A percentile compares a stretch with the other conserved stretches of the same genome.
phyloP scores from a whole-genome alignment of 53 echinoderm and acorn worm genomes.

The Arbacia lixula region DNA sequence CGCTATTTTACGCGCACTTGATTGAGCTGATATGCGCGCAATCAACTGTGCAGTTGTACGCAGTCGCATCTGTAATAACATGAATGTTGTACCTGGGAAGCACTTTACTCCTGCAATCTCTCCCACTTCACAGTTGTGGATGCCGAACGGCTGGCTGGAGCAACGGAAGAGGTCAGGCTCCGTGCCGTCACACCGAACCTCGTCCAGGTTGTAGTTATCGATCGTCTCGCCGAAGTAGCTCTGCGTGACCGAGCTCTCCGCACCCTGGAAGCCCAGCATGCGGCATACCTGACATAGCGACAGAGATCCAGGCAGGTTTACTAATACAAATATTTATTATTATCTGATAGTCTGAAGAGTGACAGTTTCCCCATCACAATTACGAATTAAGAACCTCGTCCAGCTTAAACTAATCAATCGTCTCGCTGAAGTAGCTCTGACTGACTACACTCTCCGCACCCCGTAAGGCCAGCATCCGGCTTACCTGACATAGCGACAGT shows the following conservation, averaged over 20 bases:
- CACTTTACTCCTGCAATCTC: slow-evolving; percentile 26
- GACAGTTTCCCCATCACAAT: too few relatives aligned
- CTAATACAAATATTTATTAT: too few relatives aligned
- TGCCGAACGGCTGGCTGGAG: background rate
- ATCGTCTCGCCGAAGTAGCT: slow-evolving; percentile 36
- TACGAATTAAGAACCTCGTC: too few relatives aligned
- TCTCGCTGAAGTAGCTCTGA: background rate
- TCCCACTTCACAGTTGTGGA: background rate
- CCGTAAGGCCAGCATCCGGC: background rate
- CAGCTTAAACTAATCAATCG: background rate
- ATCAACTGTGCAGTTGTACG: too few relatives aligned
- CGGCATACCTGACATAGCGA: slow-evolving; percentile 31
- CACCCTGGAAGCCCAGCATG: slow-evolving; percentile 15
- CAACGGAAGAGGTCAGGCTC: slow-evolving; percentile 14
- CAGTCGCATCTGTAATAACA: too few relatives aligned
- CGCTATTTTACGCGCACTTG: too few relatives aligned
- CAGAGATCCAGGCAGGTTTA: too few relatives aligned
- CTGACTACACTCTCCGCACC: background rate
- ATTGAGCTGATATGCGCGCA: too few relatives aligned
- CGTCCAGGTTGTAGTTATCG: background rate
- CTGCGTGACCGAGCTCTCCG: background rate
- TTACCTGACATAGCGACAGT: too few relatives aligned
- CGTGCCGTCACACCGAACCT: background rate
- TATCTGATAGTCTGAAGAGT: too few relatives aligned
- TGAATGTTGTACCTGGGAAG: slow-evolving; percentile 25